Conservation (phyloP, 1,140 invertebrate species). For the Drosophila dunni region DNA sequence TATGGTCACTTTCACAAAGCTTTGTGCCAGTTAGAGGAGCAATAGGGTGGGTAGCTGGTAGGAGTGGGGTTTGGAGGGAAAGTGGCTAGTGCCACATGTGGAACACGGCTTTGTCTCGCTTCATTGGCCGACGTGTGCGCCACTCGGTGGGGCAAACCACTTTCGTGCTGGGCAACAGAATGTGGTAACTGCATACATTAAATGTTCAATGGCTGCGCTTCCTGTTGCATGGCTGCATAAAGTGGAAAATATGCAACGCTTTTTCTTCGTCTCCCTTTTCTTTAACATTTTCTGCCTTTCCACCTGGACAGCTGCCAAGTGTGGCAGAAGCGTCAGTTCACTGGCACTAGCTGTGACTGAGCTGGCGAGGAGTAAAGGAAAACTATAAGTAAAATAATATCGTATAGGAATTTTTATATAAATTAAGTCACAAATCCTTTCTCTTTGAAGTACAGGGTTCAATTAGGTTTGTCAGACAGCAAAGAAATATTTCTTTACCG, state of each 20-base stretch:
- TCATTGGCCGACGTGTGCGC: not conserved
- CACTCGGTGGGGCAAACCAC: conserved; percentile 29
- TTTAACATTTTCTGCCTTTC: not conserved
- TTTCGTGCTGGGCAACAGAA: conserved; percentile 17
- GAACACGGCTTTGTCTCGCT: conserved; percentile 6
- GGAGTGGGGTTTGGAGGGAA: no score
- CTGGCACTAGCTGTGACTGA: conserved; percentile 15
- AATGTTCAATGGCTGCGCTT: conserved; percentile 73
- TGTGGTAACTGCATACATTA: conserved; percentile 64
- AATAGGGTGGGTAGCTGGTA: not conserved
- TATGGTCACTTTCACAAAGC: conserved; percentile 34
- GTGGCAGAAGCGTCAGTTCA: conserved; percentile 22
- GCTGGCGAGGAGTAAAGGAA: no score
- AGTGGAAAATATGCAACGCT: not conserved
- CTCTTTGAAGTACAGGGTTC: no score
- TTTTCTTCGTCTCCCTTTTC: not conserved
- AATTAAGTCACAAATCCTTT: no score
- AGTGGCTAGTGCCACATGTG: not conserved
- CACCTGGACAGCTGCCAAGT: conserved; percentile 23
- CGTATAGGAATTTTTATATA: no score
- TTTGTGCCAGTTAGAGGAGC: not conserved
- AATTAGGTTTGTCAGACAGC: no score
- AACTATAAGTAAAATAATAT: no score
- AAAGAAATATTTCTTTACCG: no score
- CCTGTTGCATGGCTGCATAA: conserved; percentile 59